Percentiles rank a stretch among this genome's conserved stretches.
Evolutionary conservation across 37 sponge, comb jelly and placozoan species (phyloP).

Genomic region (Geodia barretti): DNA sequence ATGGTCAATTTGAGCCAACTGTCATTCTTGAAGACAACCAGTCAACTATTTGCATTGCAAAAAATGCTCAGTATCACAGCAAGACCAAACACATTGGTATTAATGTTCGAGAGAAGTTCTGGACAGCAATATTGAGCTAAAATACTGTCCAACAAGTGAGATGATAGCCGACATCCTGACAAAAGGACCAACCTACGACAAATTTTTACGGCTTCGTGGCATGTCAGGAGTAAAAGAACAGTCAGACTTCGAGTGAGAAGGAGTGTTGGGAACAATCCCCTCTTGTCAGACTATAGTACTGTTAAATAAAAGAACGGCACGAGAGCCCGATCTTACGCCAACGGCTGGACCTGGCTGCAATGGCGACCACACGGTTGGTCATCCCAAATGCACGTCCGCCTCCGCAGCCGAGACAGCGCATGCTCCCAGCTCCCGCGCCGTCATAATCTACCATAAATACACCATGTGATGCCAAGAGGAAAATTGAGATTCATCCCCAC

Average conservation of each 20-base stretch:
- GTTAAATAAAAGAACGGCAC: no score
- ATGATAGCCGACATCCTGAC: conserved; percentile 28
- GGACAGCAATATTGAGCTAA: not conserved
- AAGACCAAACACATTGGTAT: conserved; percentile 42
- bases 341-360: no score
- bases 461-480: no score
- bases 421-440: no score
- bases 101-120: conserved; percentile 22
- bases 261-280: no score
- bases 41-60: conserved; percentile 28
- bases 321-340: no score
- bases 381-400: no score
- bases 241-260: not conserved
- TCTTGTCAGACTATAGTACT: no score
- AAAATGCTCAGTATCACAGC: conserved; percentile 40
- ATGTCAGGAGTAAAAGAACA: not conserved
- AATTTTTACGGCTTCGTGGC: not conserved
- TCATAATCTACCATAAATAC: no score
- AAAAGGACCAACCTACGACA: conserved; percentile 13
- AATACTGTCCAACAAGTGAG: conserved; percentile 31
- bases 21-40: conserved; percentile 50
- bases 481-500: no score
- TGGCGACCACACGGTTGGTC: no score
- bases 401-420: no score
- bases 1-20: not conserved